phyloP scores from a whole-genome alignment of 2,888 invertebrate species.

The Monoplex corrugatus region DNA sequence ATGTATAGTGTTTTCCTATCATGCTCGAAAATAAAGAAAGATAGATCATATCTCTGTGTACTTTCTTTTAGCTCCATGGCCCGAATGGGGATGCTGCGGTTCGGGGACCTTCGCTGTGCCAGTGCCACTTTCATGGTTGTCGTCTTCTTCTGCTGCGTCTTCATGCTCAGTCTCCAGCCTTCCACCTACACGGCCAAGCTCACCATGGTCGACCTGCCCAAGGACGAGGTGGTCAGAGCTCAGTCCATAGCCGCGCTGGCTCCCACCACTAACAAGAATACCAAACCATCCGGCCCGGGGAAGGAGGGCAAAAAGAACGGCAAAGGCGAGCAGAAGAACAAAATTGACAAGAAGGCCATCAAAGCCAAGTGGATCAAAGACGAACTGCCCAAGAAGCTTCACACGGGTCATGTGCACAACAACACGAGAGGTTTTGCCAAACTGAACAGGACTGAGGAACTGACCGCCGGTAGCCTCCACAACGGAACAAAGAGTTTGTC shows the following conservation, averaged over 20 bases:
- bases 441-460: no score
- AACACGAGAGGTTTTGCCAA: slow-evolving; percentile 3
- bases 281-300: background rate
- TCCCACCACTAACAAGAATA: background rate
- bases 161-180: slow-evolving; percentile 33
- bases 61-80: slow-evolving; percentile 6
- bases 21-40: background rate
- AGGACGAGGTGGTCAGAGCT: slow-evolving; percentile 37
- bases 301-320: slow-evolving; percentile 4
- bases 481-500: no score
- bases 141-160: slow-evolving; percentile 39
- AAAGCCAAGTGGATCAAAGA: slow-evolving; percentile 23
- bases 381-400: slow-evolving; percentile 27
- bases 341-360: slow-evolving; percentile 27
- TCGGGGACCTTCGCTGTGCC: slow-evolving; percentile 3
- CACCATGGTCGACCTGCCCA: slow-evolving; percentile 37
- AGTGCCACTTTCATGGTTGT: slow-evolving; percentile 38
- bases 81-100: slow-evolving; percentile 27
- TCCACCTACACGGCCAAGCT: slow-evolving; percentile 17
- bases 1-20: no score
- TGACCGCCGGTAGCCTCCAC: no score
- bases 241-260: slow-evolving; percentile 26
- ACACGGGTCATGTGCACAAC: slow-evolving; percentile 10
- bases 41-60: background rate
- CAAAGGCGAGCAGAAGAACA: slow-evolving; percentile 34